A percentile compares a stretch with the other conserved stretches of the same genome.
These are phyloP conservation scores for Scleropages formosus DNA, from an alignment of 2,797 vertebrate genomes.

Conservation along the genomic window DNA sequence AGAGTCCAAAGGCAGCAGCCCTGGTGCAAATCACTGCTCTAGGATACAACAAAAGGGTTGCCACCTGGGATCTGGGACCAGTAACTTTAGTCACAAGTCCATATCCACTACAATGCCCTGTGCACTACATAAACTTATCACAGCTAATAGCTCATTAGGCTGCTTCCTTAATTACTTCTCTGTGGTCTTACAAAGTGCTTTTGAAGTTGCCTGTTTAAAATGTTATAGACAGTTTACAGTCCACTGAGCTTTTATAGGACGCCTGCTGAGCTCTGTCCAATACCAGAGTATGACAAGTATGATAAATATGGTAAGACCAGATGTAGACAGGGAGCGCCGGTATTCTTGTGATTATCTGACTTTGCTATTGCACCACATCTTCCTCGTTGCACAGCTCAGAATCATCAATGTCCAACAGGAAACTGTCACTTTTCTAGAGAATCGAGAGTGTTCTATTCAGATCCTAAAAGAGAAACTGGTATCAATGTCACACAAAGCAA, in stretches of 20 bases:
- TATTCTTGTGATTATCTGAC: no score
- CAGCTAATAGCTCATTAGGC: neutral
- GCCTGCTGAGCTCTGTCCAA: neutral
- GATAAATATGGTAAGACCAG: neutral
- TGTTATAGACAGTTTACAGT: neutral
- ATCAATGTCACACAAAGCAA: no score
- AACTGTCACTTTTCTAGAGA: no score
- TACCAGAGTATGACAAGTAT: neutral
- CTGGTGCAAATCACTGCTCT: neutral
- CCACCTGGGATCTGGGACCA: neutral
- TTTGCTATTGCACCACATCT: no score
- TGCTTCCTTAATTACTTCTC: slow-evolving; percentile 6
- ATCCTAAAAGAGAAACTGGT: no score
- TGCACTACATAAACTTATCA: neutral
- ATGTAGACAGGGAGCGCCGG: no score
- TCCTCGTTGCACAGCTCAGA: no score
- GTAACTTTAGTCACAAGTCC: neutral
- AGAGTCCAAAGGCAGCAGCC: neutral
- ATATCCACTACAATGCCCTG: neutral
- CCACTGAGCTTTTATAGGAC: neutral
- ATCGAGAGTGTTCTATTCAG: no score
- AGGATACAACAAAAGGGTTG: neutral
- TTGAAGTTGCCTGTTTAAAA: slow-evolving; percentile 13
- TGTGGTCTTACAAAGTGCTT: neutral
- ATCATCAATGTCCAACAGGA: no score